Percentiles rank a stretch among this genome's conserved stretches.
Conservation (phyloP, 2,797 vertebrate species). For the Clamator glandarius region DNA sequence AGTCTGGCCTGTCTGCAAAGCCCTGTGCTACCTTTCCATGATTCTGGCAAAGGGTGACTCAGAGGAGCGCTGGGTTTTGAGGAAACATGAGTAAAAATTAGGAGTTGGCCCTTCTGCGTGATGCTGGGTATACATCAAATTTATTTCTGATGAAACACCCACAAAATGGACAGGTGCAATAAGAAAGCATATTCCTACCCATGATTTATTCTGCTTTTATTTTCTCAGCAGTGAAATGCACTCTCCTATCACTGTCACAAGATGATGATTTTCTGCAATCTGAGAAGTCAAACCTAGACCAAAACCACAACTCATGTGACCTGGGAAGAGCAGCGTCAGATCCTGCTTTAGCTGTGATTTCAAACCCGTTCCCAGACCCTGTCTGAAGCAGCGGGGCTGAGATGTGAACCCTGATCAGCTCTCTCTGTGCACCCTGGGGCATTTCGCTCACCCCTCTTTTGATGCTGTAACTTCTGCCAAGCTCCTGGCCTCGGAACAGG, state of each 20-base stretch:
- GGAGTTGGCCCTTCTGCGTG: not conserved
- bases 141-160: not conserved
- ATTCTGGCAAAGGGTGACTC: not conserved
- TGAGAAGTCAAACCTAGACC: conserved; percentile 15
- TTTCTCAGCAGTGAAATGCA: not conserved
- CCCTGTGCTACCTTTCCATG: not conserved
- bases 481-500: not conserved
- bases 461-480: not conserved
- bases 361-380: not conserved
- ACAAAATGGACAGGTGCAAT: not conserved
- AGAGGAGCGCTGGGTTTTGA: fast-evolving
- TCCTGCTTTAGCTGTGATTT: not conserved
- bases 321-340: not conserved
- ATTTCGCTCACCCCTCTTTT: not conserved
- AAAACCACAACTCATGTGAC: conserved; percentile 17
- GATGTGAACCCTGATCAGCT: not conserved
- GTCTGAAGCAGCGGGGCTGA: not conserved
- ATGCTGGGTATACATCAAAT: fast-evolving
- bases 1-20: not conserved
- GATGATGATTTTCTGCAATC: conserved; percentile 21
- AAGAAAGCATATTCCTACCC: not conserved
- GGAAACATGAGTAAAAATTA: not conserved
- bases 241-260: not conserved
- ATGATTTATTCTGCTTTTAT: not conserved
- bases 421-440: not conserved